Evolutionary conservation across 2,797 vertebrate genomes (phyloP).

Genomic region (Hylomyscus alleni): DNA sequence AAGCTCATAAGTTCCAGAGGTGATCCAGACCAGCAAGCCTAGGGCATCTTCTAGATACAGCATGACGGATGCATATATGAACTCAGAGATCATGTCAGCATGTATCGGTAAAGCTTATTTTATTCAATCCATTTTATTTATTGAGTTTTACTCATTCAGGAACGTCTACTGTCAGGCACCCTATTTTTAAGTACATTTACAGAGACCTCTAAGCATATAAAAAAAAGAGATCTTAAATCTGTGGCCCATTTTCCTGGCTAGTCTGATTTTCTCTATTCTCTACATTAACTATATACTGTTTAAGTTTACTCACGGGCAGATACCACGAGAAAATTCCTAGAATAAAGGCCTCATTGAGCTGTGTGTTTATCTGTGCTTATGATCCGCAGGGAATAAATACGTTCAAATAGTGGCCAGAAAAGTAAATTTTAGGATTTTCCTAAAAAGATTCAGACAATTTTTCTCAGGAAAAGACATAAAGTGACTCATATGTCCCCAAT

Average conservation of each 20-base stretch:
- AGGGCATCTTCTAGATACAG: not conserved
- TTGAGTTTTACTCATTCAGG: not conserved
- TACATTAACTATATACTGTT: not conserved
- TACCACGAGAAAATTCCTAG: not conserved
- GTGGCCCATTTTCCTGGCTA: not conserved
- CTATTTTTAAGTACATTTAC: not conserved
- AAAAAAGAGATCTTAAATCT: not conserved
- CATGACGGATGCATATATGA: not conserved
- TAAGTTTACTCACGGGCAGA: not conserved
- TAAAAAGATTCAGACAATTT: not conserved
- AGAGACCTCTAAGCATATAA: not conserved
- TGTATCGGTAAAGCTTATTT: not conserved
- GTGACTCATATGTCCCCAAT: not conserved
- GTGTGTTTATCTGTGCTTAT: not conserved
- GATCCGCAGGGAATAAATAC: not conserved
- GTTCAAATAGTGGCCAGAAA: not conserved
- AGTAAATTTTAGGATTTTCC: not conserved
- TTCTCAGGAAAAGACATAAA: not conserved
- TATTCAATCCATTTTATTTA: not conserved
- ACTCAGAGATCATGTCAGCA: not conserved
- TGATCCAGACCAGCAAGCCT: not conserved
- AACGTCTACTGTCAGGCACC: not conserved
- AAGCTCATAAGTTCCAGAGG: no score
- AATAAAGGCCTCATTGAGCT: not conserved
- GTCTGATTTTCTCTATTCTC: not conserved